Conservation (phyloP, 2,888 invertebrate genomes). For the Ypsolopha scabrella region DNA sequence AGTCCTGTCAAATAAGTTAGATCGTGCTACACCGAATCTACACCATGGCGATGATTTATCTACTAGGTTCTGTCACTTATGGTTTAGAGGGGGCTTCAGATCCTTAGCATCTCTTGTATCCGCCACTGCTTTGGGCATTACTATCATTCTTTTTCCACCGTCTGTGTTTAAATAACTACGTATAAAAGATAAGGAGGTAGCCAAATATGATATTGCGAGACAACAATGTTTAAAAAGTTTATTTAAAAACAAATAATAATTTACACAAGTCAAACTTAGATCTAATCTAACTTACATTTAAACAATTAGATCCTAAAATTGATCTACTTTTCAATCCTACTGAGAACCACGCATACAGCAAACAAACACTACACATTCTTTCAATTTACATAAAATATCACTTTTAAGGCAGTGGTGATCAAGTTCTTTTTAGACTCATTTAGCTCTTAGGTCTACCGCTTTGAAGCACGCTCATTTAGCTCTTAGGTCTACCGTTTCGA, state of each 20-base stretch:
- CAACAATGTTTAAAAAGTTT: constrained; percentile 3
- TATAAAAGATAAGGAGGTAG: too few species aligned
- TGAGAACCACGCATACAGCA: constrained; percentile 12
- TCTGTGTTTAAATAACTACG: too few species aligned
- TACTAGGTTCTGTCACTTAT: too few species aligned
- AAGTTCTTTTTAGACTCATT: constrained; percentile 21
- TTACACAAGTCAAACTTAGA: constrained; percentile 8
- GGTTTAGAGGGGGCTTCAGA: too few species aligned
- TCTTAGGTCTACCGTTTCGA: constrained; percentile 60
- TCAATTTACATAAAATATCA: constrained; percentile 18
- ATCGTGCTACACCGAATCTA: too few species aligned
- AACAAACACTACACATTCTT: constrained; percentile 11
- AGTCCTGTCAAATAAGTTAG: too few species aligned
- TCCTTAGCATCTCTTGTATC: too few species aligned
- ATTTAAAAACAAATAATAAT: constrained; percentile 11
- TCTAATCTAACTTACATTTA: constrained; percentile 9
- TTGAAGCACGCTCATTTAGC: constrained; percentile 64
- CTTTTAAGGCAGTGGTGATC: constrained; percentile 23
- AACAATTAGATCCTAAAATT: constrained; percentile 4
- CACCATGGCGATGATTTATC: too few species aligned
- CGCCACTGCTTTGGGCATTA: too few species aligned
- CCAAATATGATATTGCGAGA: too few species aligned
- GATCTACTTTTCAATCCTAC: neutral
- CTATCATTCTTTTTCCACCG: neutral
- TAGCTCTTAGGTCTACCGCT: constrained; percentile 54